These are phyloP conservation scores for Pomatorhinus ruficollis DNA, from an alignment of 2,113 vertebrate species.

Conservation along the genomic window DNA sequence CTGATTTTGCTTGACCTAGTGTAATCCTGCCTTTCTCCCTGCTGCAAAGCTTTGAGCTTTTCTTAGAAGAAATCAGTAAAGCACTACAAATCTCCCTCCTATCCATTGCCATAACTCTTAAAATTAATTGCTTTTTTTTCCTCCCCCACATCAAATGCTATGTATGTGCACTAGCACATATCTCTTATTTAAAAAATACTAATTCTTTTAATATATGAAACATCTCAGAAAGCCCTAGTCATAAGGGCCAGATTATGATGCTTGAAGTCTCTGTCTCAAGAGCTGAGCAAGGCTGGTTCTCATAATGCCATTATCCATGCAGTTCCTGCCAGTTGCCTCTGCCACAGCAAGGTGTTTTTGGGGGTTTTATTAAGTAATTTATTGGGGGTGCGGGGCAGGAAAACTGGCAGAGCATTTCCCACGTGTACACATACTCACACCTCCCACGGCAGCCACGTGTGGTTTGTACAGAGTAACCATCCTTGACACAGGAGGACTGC, in stretches of 20 bases:
- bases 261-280: neutral
- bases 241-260: neutral
- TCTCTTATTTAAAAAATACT: neutral
- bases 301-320: neutral
- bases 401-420: neutral
- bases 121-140: neutral
- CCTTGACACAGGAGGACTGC: neutral
- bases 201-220: neutral
- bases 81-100: neutral
- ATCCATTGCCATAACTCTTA: neutral
- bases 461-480: rapidly evolving
- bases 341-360: neutral
- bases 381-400: neutral
- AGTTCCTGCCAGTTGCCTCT: neutral
- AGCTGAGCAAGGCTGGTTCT: neutral
- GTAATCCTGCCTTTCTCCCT: neutral
- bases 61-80: neutral
- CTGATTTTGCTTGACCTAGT: neutral
- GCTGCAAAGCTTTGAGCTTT: neutral
- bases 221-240: neutral
- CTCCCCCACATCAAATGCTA: neutral
- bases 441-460: rapidly evolving
- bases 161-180: neutral
- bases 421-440: rapidly evolving
- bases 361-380: neutral